Percentiles rank a stretch among this genome's conserved stretches.
Conservation (phyloP, 2,797 vertebrate genomes). For the Glossophaga mutica region DNA sequence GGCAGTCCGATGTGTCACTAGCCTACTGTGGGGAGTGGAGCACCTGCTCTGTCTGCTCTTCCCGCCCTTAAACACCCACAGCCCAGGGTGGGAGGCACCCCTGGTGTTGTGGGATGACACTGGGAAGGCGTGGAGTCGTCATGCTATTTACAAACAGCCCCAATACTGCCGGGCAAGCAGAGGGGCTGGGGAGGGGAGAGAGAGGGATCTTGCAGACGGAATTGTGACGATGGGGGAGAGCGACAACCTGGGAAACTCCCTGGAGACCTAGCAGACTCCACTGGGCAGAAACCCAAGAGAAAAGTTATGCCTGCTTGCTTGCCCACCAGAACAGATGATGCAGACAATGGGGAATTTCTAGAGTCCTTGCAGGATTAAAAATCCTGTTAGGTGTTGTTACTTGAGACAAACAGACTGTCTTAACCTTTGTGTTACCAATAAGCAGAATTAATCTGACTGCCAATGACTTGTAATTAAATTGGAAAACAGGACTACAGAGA, state of each 20-base stretch:
- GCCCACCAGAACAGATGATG: neutral
- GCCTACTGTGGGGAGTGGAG: neutral
- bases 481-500: neutral
- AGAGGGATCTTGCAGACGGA: neutral
- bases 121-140: neutral
- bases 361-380: neutral
- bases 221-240: neutral
- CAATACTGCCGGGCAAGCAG: neutral
- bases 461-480: neutral
- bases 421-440: neutral
- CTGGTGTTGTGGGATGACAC: rapidly evolving
- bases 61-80: neutral
- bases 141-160: neutral
- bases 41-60: rapidly evolving
- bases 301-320: neutral
- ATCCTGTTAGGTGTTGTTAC: neutral
- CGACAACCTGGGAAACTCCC: neutral
- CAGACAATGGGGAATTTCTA: neutral
- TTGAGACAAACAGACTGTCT: neutral
- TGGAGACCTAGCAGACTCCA: neutral
- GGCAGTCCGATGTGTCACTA: neutral
- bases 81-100: neutral
- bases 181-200: neutral
- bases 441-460: neutral
- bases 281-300: neutral